Evolutionary conservation across 2,797 vertebrate genomes (phyloP).

Genomic region (Serranus cabrilla): DNA sequence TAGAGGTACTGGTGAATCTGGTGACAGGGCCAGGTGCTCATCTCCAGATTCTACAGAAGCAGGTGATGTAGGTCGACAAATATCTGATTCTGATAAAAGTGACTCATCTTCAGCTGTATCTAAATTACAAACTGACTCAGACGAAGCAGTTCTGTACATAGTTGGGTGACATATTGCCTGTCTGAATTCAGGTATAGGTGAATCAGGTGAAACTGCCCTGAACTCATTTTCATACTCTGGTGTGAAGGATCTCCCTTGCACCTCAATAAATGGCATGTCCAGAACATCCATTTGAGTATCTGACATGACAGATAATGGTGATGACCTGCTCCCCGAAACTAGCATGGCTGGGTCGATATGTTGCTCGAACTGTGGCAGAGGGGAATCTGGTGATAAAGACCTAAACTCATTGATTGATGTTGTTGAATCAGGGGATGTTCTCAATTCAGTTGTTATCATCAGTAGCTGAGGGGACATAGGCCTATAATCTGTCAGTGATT

Average conservation of each 20-base stretch:
- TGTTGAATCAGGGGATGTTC: constrained; percentile 53
- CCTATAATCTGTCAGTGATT: constrained; percentile 37
- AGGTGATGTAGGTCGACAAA: constrained; percentile 48
- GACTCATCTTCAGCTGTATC: constrained; percentile 43
- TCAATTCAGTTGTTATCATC: constrained; percentile 19
- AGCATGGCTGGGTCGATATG: constrained; percentile 20
- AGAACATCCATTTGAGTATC: constrained; percentile 43
- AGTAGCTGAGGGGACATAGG: constrained; percentile 41
- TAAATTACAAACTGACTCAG: constrained; percentile 59
- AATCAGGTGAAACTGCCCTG: constrained; percentile 67
- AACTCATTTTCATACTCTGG: constrained; percentile 57
- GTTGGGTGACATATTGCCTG: constrained; percentile 9
- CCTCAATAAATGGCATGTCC: constrained; percentile 27
- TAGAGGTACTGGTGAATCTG: constrained; percentile 56
- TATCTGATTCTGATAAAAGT: constrained; percentile 8
- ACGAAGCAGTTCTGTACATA: constrained; percentile 59
- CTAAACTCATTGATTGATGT: constrained; percentile 42
- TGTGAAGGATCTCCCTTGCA: constrained; percentile 11
- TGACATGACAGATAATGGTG: constrained; percentile 39
- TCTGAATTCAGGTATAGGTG: constrained; percentile 65
- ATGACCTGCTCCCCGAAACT: constrained; percentile 23
- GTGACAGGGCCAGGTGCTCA: constrained; percentile 23
- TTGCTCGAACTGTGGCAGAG: constrained; percentile 40
- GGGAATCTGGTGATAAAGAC: constrained; percentile 40
- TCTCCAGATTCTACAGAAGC: constrained; percentile 47